Conservation (phyloP, 2,113 vertebrate species). For the Acrocephalus arundinaceus region DNA sequence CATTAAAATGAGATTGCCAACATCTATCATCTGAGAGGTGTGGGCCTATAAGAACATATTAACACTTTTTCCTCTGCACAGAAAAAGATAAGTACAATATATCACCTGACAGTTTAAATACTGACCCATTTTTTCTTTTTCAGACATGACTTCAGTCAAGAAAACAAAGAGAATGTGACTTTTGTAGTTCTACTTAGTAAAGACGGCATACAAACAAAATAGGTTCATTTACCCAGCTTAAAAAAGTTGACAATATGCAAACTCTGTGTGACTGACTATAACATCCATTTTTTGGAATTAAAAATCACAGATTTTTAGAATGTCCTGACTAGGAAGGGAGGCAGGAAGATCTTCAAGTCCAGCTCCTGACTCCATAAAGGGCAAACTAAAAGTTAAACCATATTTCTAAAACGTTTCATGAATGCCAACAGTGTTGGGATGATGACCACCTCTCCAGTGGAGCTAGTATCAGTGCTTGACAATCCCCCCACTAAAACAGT, state of each 20-base stretch:
- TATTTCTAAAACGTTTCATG: neutral
- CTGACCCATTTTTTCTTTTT: neutral
- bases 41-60: neutral
- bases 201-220: neutral
- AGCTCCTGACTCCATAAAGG: neutral
- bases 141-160: neutral
- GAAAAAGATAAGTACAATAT: neutral
- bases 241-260: neutral
- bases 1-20: neutral
- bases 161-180: neutral
- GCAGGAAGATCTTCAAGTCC: neutral
- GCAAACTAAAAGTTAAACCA: neutral
- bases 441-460: neutral
- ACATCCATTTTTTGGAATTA: neutral
- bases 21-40: neutral
- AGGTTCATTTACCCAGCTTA: neutral
- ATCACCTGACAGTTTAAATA: neutral
- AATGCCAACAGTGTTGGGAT: rapidly evolving
- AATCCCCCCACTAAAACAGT: neutral
- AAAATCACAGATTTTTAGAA: neutral
- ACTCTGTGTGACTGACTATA: neutral
- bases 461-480: neutral
- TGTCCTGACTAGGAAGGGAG: neutral
- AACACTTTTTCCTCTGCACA: neutral
- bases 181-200: neutral